Evolutionary conservation across 2,888 invertebrate genomes (phyloP).

Genomic region (Balanococcus diminutus): DNA sequence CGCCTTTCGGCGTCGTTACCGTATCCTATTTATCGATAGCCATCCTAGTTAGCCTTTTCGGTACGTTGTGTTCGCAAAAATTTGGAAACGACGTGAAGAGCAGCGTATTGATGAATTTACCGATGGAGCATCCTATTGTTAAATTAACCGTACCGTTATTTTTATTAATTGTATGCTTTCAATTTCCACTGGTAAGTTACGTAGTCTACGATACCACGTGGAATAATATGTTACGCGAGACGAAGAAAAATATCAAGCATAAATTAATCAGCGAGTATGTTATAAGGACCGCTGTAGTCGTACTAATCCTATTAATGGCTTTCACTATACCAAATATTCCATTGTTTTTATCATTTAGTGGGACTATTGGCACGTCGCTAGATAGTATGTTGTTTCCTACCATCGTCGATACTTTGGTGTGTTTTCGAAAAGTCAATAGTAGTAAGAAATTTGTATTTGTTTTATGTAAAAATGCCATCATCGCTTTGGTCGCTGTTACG

Average conservation of each 20-base stretch:
- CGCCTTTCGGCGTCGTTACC: conserved; percentile 84
- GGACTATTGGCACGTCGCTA: conserved; percentile 85
- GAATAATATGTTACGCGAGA: conserved; percentile 74
- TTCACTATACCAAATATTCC: conserved; percentile 81
- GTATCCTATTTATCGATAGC: conserved; percentile 79
- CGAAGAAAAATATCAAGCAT: conserved; percentile 68
- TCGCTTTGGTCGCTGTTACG: neutral
- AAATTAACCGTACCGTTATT: neutral
- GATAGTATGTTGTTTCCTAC: conserved; percentile 90
- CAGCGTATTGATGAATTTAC: conserved; percentile 86
- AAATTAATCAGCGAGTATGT: conserved; percentile 73
- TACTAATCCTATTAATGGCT: conserved; percentile 73
- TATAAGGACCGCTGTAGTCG: conserved; percentile 76
- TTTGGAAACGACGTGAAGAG: conserved; percentile 76
- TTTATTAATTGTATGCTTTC: conserved; percentile 81
- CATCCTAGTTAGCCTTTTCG: conserved; percentile 81
- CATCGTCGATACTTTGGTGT: conserved; percentile 79
- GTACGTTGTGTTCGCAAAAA: conserved; percentile 87
- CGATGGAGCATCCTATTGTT: conserved; percentile 60
- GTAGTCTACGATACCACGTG: conserved; percentile 93
- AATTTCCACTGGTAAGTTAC: conserved; percentile 92
- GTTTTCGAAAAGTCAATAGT: neutral
- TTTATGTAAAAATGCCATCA: neutral
- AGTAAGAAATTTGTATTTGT: neutral
- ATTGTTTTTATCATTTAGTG: conserved; percentile 75